Evolutionary conservation across 2,888 invertebrate species (phyloP), one percentile per base, ranked within the genome.

Genomic region (Yponomeuta cagnagella): DNA sequence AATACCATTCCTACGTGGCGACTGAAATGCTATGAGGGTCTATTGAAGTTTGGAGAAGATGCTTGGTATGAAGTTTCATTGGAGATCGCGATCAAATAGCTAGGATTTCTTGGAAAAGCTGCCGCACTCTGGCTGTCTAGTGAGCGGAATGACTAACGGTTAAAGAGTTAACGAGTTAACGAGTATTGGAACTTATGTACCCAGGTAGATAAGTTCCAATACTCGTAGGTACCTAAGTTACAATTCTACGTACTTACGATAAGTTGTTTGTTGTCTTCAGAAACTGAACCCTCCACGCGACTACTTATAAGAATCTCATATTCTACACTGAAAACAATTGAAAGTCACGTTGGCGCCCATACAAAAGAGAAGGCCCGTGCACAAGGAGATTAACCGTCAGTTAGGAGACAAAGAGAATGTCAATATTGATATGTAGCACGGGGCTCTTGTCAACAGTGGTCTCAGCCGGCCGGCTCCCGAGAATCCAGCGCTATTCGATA

Each of bases 361-460:
- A 48, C 83, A 86, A 86, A 83, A 85, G 85, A 84, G 85, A 84
- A 81, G 80, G 76, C 79, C 79, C 52, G 52, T 58, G 77, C 78
- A 84, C 85, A 87, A 86, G 85, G 85, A 85, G 86, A 88, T 88
- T 85, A 87, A 84, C 85, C 83, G 83, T 82, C 52, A 58, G 52
- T 58, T 82, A 82, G 82, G 80, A 82, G 84, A 88, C 88, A 89
- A 90, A 84, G 84, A 81, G 80, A 86, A 84, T 88, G 89, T 88
- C 90, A 90, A 90, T 89, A 89, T 88, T 88, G 85, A 87, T 86
- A 84, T 86, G 84, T 84, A 84, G 85, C 82, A 79, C 80, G 80
- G 75, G 86, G 43, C 48, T 43, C 48, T 52, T 69, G 52, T 85
- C 86, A 87, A 88, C 86, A 88, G 78, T 77, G 79, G 79, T 77